A percentile compares a stretch with the other conserved stretches of the same genome.
These are phyloP conservation scores for Panthera uncia DNA, from an alignment of 2,113 vertebrate species.

Conservation along the genomic window DNA sequence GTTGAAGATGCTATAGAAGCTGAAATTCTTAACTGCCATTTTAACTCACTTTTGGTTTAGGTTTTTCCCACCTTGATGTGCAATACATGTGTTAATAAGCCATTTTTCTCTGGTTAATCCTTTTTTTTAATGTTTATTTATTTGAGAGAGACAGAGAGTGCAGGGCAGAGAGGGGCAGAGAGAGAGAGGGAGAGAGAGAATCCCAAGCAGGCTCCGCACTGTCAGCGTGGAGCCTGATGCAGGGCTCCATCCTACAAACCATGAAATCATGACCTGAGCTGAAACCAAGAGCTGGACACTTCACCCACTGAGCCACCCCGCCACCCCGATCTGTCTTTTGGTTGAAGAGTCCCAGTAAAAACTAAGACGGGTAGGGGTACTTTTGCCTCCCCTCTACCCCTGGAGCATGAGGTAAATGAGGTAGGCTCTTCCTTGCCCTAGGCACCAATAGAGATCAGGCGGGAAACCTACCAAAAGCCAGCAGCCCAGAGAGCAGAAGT, in stretches of 20 bases:
- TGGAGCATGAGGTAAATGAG: not conserved
- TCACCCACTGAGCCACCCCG: too few species aligned
- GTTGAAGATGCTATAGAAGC: not conserved
- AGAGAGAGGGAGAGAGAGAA: too few species aligned
- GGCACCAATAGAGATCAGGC: not conserved
- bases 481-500: not conserved
- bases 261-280: too few species aligned
- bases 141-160: too few species aligned
- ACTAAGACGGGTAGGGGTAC: not conserved
- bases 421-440: not conserved
- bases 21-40: not conserved
- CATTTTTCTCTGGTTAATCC: not conserved
- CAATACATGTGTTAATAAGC: not conserved
- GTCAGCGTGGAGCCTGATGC: too few species aligned
- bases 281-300: too few species aligned
- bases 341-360: not conserved
- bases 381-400: not conserved
- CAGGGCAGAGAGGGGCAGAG: too few species aligned
- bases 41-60: not conserved
- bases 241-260: too few species aligned
- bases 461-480: not conserved
- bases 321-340: not conserved
- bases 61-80: not conserved
- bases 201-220: too few species aligned
- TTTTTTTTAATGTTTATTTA: too few species aligned